Conservation (phyloP, 2,113 vertebrate species). For the Cavia aperea region DNA sequence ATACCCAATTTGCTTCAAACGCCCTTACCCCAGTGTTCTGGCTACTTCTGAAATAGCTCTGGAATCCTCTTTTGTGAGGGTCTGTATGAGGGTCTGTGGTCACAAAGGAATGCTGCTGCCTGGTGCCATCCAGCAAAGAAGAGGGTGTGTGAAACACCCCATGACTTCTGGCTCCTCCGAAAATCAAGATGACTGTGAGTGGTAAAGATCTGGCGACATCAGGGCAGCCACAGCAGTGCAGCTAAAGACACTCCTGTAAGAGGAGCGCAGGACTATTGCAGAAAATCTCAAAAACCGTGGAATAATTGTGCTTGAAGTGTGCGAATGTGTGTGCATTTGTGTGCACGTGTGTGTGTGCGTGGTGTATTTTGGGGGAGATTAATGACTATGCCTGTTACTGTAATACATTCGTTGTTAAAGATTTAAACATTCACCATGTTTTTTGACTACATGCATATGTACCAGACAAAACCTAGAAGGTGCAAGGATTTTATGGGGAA, state of each 20-base stretch:
- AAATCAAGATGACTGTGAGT: not conserved
- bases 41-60: not conserved
- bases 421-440: not conserved
- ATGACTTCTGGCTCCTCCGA: not conserved
- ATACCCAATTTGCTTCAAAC: not conserved
- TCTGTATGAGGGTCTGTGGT: not conserved
- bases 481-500: slow-evolving; percentile 1
- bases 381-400: not conserved
- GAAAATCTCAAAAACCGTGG: not conserved
- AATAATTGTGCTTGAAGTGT: not conserved
- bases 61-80: not conserved
- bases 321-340: not conserved
- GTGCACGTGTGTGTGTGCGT: not conserved
- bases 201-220: not conserved
- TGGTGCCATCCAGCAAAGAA: not conserved
- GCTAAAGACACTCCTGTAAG: not conserved
- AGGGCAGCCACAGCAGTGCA: not conserved
- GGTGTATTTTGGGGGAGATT: not conserved
- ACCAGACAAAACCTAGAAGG: not conserved
- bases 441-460: not conserved
- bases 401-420: not conserved
- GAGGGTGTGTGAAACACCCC: too few relatives aligned
- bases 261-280: not conserved
- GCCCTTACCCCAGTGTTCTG: not conserved
- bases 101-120: not conserved